Percentiles rank a stretch among this genome's conserved stretches.
Conservation (phyloP, 2,113 vertebrate species). For the Macquaria ambigua region DNA sequence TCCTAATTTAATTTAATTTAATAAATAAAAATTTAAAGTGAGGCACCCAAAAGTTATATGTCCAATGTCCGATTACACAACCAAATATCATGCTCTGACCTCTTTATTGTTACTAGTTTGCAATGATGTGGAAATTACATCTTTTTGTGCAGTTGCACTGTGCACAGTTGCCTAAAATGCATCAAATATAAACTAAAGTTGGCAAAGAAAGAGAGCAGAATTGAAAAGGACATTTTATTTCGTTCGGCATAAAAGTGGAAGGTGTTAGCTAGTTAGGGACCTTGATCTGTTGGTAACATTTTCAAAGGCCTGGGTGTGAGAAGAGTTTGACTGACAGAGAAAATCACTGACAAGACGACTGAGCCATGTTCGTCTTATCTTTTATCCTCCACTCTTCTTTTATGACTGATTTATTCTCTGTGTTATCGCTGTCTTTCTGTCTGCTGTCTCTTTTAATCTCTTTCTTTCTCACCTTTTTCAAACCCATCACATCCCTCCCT, state of each 20-base stretch:
- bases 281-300: conserved; percentile 42
- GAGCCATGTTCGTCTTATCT: conserved; percentile 41
- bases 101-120: neutral
- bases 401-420: conserved; percentile 34
- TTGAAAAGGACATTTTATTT: conserved; percentile 18
- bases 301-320: conserved; percentile 51
- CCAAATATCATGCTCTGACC: neutral
- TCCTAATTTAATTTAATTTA: too few species aligned
- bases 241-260: conserved; percentile 10
- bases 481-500: neutral
- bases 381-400: conserved; percentile 47
- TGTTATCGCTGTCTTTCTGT: conserved; percentile 15
- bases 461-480: conserved; percentile 10
- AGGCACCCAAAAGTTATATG: neutral
- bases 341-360: conserved; percentile 44
- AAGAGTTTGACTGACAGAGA: conserved; percentile 53
- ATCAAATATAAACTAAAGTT: neutral
- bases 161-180: neutral
- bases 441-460: conserved; percentile 38
- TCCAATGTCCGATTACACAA: neutral
- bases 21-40: too few species aligned
- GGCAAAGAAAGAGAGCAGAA: neutral
- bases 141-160: neutral
- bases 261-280: conserved; percentile 40
- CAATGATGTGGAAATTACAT: neutral